These are phyloP conservation scores for Nemopilema nomurai DNA, from an alignment of 30 jellyfish, hydroid and myxozoan genomes.

Conservation along the genomic window DNA sequence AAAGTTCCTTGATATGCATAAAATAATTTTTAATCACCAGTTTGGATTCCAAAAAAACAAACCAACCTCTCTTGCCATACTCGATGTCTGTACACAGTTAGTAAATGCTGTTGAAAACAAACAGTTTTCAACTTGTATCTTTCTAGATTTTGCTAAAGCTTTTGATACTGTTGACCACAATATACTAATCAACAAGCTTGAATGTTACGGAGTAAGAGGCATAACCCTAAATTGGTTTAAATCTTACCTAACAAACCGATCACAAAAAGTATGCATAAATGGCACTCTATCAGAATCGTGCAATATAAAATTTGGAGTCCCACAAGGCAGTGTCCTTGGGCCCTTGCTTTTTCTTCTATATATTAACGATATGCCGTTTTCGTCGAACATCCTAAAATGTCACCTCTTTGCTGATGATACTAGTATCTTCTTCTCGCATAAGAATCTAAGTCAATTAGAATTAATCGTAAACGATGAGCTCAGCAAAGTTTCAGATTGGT, in stretches of 20 bases:
- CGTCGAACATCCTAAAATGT: slow-evolving; percentile 36
- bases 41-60: slow-evolving; percentile 44
- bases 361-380: slow-evolving; percentile 30
- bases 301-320: slow-evolving; percentile 2
- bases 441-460: slow-evolving; percentile 14
- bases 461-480: slow-evolving; percentile 24
- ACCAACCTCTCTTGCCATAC: slow-evolving; percentile 39
- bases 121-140: not conserved
- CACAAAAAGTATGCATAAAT: not conserved
- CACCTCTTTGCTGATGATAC: slow-evolving; percentile 58
- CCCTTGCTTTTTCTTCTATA: slow-evolving; percentile 36
- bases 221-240: not conserved
- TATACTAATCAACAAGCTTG: not conserved
- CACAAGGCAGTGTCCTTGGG: slow-evolving; percentile 28
- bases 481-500: slow-evolving; percentile 16
- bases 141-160: not conserved
- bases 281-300: not conserved
- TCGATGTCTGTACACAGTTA: slow-evolving; percentile 3
- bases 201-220: not conserved
- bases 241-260: not conserved
- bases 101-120: slow-evolving; percentile 12
- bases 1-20: slow-evolving; percentile 32
- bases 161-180: not conserved
- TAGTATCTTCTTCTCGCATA: slow-evolving; percentile 23
- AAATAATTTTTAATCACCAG: slow-evolving; percentile 40